A percentile compares a stretch with the other conserved stretches of the same genome.
These are phyloP conservation scores for Apaloderma vittatum DNA, from an alignment of 2,113 vertebrate species.

Conservation along the genomic window DNA sequence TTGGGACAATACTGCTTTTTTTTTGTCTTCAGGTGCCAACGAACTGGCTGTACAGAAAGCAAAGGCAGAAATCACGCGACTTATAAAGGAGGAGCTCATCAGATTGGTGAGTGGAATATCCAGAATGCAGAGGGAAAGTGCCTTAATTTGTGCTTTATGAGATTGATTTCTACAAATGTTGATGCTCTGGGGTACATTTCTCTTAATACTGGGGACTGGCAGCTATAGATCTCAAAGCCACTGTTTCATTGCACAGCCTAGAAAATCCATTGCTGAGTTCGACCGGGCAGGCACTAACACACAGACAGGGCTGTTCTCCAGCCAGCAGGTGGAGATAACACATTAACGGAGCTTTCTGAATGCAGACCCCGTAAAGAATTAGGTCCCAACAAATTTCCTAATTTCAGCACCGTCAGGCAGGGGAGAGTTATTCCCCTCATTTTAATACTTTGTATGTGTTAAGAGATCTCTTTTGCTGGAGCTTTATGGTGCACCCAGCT, in stretches of 20 bases:
- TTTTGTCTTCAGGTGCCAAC: constrained; percentile 88
- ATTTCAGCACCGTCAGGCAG: background rate
- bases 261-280: background rate
- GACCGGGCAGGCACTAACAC: background rate
- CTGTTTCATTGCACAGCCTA: background rate
- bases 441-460: background rate
- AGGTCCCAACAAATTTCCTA: background rate
- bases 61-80: constrained; percentile 96
- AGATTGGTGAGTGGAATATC: constrained; percentile 88
- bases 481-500: background rate
- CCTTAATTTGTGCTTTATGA: background rate
- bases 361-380: background rate
- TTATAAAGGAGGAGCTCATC: constrained; percentile 99
- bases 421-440: background rate
- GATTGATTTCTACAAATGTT: background rate
- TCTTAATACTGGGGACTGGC: background rate
- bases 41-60: constrained; percentile 98
- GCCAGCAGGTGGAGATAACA: constrained; percentile 59
- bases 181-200: background rate
- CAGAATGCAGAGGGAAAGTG: background rate
- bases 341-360: background rate
- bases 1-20: background rate
- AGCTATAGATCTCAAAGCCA: background rate
- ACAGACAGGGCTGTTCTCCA: background rate
- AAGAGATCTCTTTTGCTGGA: background rate